Evolutionary conservation across 2,113 vertebrate species (phyloP).

Genomic region (Chitala chitala): DNA sequence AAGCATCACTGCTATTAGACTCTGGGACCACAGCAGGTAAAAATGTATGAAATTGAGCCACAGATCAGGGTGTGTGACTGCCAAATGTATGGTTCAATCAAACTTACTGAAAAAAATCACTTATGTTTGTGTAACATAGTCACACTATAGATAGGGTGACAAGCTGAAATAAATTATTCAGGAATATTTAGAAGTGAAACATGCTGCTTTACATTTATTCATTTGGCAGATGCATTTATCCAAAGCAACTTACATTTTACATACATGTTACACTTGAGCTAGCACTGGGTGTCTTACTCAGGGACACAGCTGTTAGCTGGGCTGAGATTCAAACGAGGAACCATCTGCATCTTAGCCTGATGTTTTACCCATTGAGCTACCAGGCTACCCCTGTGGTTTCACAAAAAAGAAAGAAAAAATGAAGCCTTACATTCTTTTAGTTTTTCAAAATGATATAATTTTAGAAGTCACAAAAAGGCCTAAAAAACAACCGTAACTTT

Average conservation of each 20-base stretch:
- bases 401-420: too few species aligned
- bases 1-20: background rate
- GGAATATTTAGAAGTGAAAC: background rate
- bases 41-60: background rate
- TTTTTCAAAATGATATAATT: too few species aligned
- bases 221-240: background rate
- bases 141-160: background rate
- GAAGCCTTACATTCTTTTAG: too few species aligned
- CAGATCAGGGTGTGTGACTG: background rate
- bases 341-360: too few species aligned
- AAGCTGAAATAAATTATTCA: background rate
- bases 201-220: too few species aligned
- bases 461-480: too few species aligned
- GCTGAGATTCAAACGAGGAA: too few species aligned
- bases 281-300: too few species aligned
- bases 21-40: background rate
- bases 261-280: constrained; percentile 4
- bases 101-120: background rate
- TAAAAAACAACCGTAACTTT: too few species aligned
- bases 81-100: background rate
- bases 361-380: too few species aligned
- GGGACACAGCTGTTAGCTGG: too few species aligned
- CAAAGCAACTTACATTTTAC: background rate
- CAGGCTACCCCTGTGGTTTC: too few species aligned
- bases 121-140: background rate